A percentile compares a stretch with the other conserved stretches of the same genome.
Evolutionary conservation across 2,888 invertebrate genomes (phyloP).

Genomic region (Pheosia gnoma): DNA sequence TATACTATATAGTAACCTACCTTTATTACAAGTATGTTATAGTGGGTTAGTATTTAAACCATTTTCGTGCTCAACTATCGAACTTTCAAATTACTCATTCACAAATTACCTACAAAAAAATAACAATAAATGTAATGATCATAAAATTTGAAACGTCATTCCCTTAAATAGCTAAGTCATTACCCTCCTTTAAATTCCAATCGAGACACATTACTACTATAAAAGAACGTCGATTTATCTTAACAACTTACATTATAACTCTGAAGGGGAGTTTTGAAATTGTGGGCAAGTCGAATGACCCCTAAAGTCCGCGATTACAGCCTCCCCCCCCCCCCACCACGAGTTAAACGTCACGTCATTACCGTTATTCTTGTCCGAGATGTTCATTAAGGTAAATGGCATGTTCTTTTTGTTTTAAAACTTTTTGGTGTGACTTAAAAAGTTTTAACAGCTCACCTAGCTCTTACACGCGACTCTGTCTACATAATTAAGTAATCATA

Average conservation of each 20-base stretch:
- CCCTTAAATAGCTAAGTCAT: not conserved
- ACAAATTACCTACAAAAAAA: too few relatives aligned
- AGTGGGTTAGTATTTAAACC: too few relatives aligned
- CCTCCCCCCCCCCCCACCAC: slow-evolving; percentile 2
- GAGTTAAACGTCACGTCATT: slow-evolving; percentile 37
- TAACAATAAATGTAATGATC: too few relatives aligned
- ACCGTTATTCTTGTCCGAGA: slow-evolving; percentile 35
- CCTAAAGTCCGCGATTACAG: not conserved
- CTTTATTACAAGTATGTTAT: too few relatives aligned
- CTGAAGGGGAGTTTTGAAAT: slow-evolving; percentile 10
- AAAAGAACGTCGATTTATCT: not conserved
- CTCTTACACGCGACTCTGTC: too few relatives aligned
- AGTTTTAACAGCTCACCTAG: too few relatives aligned
- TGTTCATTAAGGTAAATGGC: slow-evolving; percentile 47
- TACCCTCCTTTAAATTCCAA: not conserved
- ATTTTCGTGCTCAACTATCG: too few relatives aligned
- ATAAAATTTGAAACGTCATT: too few relatives aligned
- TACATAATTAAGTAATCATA: too few relatives aligned
- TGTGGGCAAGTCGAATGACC: slow-evolving; percentile 4
- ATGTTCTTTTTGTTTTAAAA: slow-evolving; percentile 17
- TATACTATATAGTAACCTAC: too few relatives aligned
- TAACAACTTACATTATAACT: not conserved
- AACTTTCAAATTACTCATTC: too few relatives aligned
- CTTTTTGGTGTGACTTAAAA: slow-evolving; percentile 4
- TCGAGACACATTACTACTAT: not conserved